phyloP scores from a whole-genome alignment of 2,797 vertebrate genomes.

The Periparus ater region DNA sequence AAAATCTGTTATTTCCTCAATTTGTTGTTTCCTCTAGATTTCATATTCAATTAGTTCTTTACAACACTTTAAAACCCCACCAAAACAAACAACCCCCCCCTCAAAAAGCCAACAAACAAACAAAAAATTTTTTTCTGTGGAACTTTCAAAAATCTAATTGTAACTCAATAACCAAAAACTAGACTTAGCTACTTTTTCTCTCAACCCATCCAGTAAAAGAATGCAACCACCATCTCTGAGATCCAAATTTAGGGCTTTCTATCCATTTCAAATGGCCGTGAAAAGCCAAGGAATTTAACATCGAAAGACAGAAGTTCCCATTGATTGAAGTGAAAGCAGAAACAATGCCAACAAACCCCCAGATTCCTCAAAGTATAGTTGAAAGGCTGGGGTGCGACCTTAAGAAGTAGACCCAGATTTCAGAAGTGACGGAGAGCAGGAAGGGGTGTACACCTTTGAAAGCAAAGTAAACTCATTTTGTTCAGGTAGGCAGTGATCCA shows the following conservation, averaged over 20 bases:
- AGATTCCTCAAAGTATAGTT: not conserved
- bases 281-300: not conserved
- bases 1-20: not conserved
- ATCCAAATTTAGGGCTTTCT: not conserved
- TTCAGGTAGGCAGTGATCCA: not conserved
- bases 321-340: not conserved
- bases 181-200: not conserved
- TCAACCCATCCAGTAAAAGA: not conserved
- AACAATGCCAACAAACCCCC: not conserved
- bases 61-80: not conserved
- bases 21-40: not conserved
- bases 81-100: not conserved
- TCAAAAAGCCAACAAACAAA: not conserved
- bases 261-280: not conserved
- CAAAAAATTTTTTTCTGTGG: accelerated
- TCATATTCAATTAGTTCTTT: not conserved
- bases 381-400: not conserved
- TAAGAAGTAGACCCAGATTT: not conserved
- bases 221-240: accelerated
- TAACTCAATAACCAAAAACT: not conserved
- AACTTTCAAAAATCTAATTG: not conserved
- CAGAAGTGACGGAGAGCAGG: not conserved
- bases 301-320: not conserved
- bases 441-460: not conserved
- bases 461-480: not conserved